Evolutionary conservation across 2,113 vertebrate species (phyloP), one percentile per base, ranked within the genome.

Genomic region (Heliornis fulica): DNA sequence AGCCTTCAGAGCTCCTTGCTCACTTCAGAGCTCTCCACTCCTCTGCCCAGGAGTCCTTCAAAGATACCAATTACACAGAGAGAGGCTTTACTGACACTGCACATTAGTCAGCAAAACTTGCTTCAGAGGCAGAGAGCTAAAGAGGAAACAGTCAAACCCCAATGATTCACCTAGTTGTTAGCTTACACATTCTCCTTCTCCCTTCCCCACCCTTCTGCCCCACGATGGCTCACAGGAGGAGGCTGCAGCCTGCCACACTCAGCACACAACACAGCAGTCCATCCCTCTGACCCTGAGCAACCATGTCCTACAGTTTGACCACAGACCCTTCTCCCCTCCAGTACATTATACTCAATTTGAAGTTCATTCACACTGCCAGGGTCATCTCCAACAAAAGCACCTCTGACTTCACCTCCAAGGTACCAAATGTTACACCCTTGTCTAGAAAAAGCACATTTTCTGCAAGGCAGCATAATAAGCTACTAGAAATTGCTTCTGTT

Each of bases 81-180:
- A 85, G 29, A 85, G 16, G 48, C 70, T 84, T 41, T 41, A 83
- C 0, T 68, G 65, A 76, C 38, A 45, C 59, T 22, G 15, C 4
- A 57, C 75, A 68, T 93, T 65, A 93, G 70, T 90, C 92, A 95
- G 90, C 65, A 89, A 61, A 83, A 66, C 79, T 72, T 77, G 70
- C 75, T 80, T 70, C 72, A 34, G 41, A 76, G 46, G 75, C 90
- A 90, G 7, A 0, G 22, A 95, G 46, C 72, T 80, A 87, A 54
- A 60, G 57, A 87, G 54, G 75, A 74, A 91, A 77, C 70, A 57
- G 61, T 18, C 50, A 78, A 87, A 78, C 1, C 26, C 45, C 68
- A 72, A 2, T 86, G 90, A 96, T 61, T 97, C 92, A 94, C 43
- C 9, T 34, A 3, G 69, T 79, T 54, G 87, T 36, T n/a, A 87